Percentiles rank a stretch among this genome's conserved stretches.
phyloP scores from a whole-genome alignment of 2,888 invertebrate species.

The Chrysolina oricalcia region DNA sequence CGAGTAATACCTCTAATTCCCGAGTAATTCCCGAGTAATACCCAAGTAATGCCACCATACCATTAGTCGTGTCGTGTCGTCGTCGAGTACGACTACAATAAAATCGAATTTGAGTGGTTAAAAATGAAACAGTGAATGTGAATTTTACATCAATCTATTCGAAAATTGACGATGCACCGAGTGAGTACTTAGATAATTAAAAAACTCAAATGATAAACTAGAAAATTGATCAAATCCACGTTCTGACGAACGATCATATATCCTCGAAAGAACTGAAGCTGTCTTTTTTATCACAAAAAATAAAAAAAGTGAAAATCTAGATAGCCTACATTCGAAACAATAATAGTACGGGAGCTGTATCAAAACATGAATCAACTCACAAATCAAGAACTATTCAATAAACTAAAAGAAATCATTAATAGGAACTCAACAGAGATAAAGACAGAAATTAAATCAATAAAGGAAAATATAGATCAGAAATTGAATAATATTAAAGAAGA shows the following conservation, averaged over 20 bases:
- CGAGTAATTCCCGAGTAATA: no score
- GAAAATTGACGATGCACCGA: slow-evolving; percentile 2
- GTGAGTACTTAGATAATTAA: slow-evolving; percentile 6
- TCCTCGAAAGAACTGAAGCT: slow-evolving; percentile 2
- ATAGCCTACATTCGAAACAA: slow-evolving; percentile 9
- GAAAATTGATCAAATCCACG: not conserved
- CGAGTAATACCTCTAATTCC: no score
- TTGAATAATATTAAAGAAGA: slow-evolving; percentile 5
- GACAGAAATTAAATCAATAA: no score
- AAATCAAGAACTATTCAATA: slow-evolving; percentile 13
- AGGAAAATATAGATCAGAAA: no score
- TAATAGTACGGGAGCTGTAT: slow-evolving; percentile 20
- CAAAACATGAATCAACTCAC: slow-evolving; percentile 19
- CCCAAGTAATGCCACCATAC: no score
- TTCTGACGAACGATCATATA: slow-evolving; percentile 3
- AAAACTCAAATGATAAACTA: not conserved
- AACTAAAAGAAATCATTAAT: slow-evolving; percentile 25
- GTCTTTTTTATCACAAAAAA: not conserved
- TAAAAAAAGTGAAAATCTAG: not conserved
- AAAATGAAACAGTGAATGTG: not conserved
- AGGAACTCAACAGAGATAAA: slow-evolving; percentile 9
- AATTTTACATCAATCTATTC: slow-evolving; percentile 14
- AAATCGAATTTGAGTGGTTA: not conserved
- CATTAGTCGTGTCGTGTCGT: no score
- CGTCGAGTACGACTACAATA: not conserved